A percentile compares a stretch with the other conserved stretches of the same genome.
Conservation (phyloP, 2,888 invertebrate species). For the Tetropium fuscum region DNA sequence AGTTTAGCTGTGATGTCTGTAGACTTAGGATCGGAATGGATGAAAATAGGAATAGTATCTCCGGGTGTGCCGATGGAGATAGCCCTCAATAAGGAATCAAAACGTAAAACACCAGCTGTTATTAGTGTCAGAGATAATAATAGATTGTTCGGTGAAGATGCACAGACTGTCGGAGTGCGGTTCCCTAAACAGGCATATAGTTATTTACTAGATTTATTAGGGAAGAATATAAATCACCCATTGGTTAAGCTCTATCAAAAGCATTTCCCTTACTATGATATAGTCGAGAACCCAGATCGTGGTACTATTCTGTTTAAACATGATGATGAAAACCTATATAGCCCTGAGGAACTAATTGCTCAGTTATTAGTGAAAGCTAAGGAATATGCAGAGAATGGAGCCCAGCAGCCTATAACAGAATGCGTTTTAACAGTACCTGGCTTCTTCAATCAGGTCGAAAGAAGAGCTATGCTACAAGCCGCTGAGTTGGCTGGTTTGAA, state of each 20-base stretch:
- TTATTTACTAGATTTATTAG: constrained; percentile 91
- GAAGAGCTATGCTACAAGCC: constrained; percentile 86
- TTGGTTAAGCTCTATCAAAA: constrained; percentile 83
- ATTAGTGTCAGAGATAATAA: constrained; percentile 90
- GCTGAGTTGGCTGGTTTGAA: constrained; percentile 93
- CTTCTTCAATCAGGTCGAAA: constrained; percentile 96
- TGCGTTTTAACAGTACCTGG: constrained; percentile 96
- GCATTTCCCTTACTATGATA: constrained; percentile 89
- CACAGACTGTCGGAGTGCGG: constrained; percentile 84
- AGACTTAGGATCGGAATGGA: constrained; percentile 97
- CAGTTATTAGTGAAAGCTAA: constrained; percentile 92
- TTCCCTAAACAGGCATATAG: constrained; percentile 91
- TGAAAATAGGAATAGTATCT: constrained; percentile 86
- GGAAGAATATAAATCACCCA: constrained; percentile 92
- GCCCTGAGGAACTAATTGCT: constrained; percentile 92
- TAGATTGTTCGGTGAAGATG: constrained; percentile 94
- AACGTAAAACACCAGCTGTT: constrained; percentile 94
- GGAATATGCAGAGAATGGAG: constrained; percentile 89
- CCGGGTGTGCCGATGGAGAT: constrained; percentile 99
- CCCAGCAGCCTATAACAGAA: constrained; percentile 90
- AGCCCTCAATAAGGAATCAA: constrained; percentile 96
- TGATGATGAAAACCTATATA: constrained; percentile 81
- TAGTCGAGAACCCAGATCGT: constrained; percentile 82
- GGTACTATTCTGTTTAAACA: constrained; percentile 87
- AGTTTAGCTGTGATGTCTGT: constrained; percentile 95